Base-by-base conservation (phyloP, 2,113 vertebrate genomes). In the Gulo gulo region DNA sequence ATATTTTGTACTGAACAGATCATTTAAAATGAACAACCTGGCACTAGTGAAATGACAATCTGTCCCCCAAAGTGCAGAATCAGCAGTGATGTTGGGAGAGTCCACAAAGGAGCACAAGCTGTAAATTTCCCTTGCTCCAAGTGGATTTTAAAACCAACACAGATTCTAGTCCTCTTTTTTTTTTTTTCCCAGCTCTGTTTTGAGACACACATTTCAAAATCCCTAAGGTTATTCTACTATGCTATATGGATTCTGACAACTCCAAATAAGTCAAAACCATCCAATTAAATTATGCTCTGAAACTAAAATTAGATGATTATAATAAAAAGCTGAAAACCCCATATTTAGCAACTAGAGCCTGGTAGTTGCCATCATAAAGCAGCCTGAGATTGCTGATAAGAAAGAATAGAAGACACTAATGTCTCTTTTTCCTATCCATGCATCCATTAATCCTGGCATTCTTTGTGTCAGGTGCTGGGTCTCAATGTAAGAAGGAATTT, bases 151-250 rank as follows among this genome's bases (percentile, higher is more conserved):
- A 92, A 93, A 42, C 71, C 81, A 88, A 91, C 31, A 91, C 76
- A 94, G 59, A 83, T 79, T 88, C 94, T 74, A 29, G 82, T 34
- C 42, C 31, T 36, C 20, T 2, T 21, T 78, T 78, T 4, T 16
- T 73, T 78, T 88, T 78, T 24, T 8, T 7, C 11, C 16, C 18
- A 73, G 74, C 50, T 97, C 94, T 98, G 85, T 97, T 96, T 97
- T 94, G 55, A 96, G 97, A 98, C 50, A 94, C 57, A 88, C 61
- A 85, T 88, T 96, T 95, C 92, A 59, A 96, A 97, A 78, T 91
- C 81, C 97, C 88, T 85, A 91, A 96, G 80, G 59, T 97, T 97
- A 91, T 92, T 91, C 61, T 96, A 65, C 63, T 81, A 65, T 57
- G 26, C 78, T 94, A 57, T 59, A 85, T 82, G 76, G 65, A 88